Evolutionary conservation across 2,888 invertebrate species (phyloP).

Genomic region (Drosophila leonis): DNA sequence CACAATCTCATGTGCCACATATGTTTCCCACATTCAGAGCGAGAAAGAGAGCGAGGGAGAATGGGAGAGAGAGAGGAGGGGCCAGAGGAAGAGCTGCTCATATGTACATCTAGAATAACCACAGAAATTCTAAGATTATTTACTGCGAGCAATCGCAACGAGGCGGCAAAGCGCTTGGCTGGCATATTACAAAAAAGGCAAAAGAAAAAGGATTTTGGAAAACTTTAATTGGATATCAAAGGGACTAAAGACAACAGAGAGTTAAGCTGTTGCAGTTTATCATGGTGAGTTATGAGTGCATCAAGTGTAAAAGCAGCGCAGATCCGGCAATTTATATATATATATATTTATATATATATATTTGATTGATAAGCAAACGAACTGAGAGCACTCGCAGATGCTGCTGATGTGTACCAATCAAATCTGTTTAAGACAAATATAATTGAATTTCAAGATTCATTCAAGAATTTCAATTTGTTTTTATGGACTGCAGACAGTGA

Average conservation of each 20-base stretch:
- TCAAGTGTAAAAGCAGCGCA: conserved; percentile 3
- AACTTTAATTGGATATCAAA: background rate
- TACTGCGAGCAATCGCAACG: conserved; percentile 56
- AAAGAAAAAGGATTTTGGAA: background rate
- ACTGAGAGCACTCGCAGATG: background rate
- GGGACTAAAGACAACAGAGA: background rate
- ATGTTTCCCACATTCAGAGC: conserved; percentile 56
- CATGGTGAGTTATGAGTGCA: conserved; percentile 37
- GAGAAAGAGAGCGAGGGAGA: conserved; percentile 3
- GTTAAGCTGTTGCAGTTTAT: background rate
- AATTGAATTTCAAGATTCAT: background rate
- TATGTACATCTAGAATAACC: conserved; percentile 42
- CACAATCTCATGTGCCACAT: conserved; percentile 67
- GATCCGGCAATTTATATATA: conserved; percentile 11
- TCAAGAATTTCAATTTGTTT: background rate
- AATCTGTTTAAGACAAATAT: conserved; percentile 8
- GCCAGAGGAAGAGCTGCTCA: conserved; percentile 6
- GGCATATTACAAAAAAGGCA: conserved; percentile 8
- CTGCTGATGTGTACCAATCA: conserved; percentile 71
- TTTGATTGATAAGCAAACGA: conserved; percentile 55
- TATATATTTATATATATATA: conserved; percentile 2
- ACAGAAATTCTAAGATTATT: conserved; percentile 73
- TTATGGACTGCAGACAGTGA: background rate
- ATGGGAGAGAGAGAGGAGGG: background rate
- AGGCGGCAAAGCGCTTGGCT: conserved; percentile 25